phyloP scores from a whole-genome alignment of 2,797 vertebrate genomes.

The Lacerta bilineata region DNA sequence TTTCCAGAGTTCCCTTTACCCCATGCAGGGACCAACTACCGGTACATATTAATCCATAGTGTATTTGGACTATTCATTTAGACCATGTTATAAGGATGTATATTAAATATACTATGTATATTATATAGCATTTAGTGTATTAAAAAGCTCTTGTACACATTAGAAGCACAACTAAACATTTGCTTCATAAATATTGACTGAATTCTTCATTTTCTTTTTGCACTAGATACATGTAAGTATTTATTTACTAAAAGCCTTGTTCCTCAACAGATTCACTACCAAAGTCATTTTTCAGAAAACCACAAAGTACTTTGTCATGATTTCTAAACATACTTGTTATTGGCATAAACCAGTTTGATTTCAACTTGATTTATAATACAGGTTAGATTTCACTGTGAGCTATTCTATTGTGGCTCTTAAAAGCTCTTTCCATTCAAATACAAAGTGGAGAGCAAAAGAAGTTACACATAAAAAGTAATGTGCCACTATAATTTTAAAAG shows the following conservation, averaged over 20 bases:
- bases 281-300: constrained; percentile 58
- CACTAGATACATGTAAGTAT: constrained; percentile 23
- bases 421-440: constrained; percentile 56
- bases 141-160: constrained; percentile 27
- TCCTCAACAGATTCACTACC: constrained; percentile 39
- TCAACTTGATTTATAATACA: constrained; percentile 63
- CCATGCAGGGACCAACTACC: too few relatives aligned
- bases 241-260: constrained; percentile 44
- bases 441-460: constrained; percentile 59
- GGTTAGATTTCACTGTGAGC: constrained; percentile 35
- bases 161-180: constrained; percentile 11
- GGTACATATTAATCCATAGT: too few relatives aligned
- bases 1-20: too few relatives aligned
- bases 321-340: constrained; percentile 61
- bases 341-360: constrained; percentile 61
- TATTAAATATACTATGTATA: constrained; percentile 17
- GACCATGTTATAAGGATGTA: neutral
- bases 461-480: constrained; percentile 65
- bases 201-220: constrained; percentile 45
- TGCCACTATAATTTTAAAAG: constrained; percentile 75
- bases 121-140: constrained; percentile 33
- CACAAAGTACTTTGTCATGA: constrained; percentile 45
- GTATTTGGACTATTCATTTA: constrained; percentile 27
- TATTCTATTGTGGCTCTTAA: constrained; percentile 60
- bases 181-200: constrained; percentile 30